A percentile compares a stretch with the other conserved stretches of the same genome.
Evolutionary conservation across 2,888 invertebrate species (phyloP).

Genomic region (Tetranychus piercei): DNA sequence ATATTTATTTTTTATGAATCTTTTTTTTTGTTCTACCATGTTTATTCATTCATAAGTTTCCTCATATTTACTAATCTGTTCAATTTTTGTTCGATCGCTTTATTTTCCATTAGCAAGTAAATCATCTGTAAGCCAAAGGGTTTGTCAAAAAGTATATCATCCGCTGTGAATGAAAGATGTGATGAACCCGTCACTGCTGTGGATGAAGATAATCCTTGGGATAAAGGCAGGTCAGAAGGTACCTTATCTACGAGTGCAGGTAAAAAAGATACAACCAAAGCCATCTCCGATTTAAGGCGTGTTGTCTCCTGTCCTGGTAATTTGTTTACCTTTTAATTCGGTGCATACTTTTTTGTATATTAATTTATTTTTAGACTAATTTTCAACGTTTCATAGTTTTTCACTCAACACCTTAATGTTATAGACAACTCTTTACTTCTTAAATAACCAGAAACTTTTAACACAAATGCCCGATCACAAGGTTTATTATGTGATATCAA

Average conservation of each 20-base stretch:
- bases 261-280: not conserved
- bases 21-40: not conserved
- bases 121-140: not conserved
- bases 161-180: not conserved
- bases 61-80: not conserved
- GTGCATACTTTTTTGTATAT: not conserved
- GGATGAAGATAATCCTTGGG: not conserved
- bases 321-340: not conserved
- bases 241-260: too few relatives aligned
- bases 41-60: not conserved
- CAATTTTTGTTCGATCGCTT: not conserved
- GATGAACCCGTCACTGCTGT: not conserved
- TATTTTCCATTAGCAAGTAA: not conserved
- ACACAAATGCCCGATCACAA: conserved; percentile 46
- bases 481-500: conserved; percentile 71
- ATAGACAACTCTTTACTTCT: not conserved
- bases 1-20: not conserved
- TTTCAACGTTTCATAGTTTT: not conserved
- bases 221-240: not conserved
- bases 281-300: not conserved
- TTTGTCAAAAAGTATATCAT: not conserved
- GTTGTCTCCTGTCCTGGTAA: conserved; percentile 7
- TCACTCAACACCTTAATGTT: not conserved
- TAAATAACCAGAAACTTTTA: conserved; percentile 1
- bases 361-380: too few relatives aligned